Percentiles rank a stretch among this genome's conserved stretches.
These are phyloP conservation scores for Urechis unicinctus DNA, from an alignment of 2,888 invertebrate species.

Conservation along the genomic window DNA sequence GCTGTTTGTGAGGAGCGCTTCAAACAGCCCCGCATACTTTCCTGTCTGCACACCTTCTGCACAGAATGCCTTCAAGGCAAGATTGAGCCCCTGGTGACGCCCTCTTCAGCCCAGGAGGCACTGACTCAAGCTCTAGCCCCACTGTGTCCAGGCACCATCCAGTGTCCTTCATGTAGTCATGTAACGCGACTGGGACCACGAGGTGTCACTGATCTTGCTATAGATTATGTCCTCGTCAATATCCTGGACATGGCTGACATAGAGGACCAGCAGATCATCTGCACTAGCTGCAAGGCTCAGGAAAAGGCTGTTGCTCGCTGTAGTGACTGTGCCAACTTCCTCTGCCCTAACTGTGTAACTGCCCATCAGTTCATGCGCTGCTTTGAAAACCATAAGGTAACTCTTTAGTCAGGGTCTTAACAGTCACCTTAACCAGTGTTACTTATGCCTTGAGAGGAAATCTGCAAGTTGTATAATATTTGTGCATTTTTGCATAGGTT, in stretches of 20 bases:
- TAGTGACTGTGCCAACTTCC: slow-evolving; percentile 87
- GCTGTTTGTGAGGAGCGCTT: slow-evolving; percentile 55
- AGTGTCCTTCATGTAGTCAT: slow-evolving; percentile 11
- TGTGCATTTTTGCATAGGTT: slow-evolving; percentile 53
- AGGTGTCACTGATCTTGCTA: slow-evolving; percentile 67
- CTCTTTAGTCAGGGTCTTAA: background rate
- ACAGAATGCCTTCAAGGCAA: slow-evolving; percentile 81
- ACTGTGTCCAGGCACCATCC: background rate
- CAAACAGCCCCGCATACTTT: slow-evolving; percentile 77
- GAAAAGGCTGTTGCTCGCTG: slow-evolving; percentile 90
- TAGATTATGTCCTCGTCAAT: slow-evolving; percentile 75
- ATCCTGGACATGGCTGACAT: slow-evolving; percentile 57
- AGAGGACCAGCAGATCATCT: slow-evolving; percentile 64
- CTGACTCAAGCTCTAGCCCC: background rate
- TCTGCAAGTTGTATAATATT: no score
- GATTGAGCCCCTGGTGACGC: slow-evolving; percentile 49
- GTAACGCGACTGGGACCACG: slow-evolving; percentile 56
- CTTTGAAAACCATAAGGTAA: slow-evolving; percentile 78
- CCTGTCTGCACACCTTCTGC: slow-evolving; percentile 93
- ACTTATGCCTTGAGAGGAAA: no score
- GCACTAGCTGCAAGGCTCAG: slow-evolving; percentile 92
- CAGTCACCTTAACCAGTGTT: no score
- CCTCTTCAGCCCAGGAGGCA: background rate
- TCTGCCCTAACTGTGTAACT: slow-evolving; percentile 88
- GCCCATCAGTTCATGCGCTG: slow-evolving; percentile 96